Evolutionary conservation across 2,113 vertebrate species (phyloP).

Genomic region (Dicaeum eximium): DNA sequence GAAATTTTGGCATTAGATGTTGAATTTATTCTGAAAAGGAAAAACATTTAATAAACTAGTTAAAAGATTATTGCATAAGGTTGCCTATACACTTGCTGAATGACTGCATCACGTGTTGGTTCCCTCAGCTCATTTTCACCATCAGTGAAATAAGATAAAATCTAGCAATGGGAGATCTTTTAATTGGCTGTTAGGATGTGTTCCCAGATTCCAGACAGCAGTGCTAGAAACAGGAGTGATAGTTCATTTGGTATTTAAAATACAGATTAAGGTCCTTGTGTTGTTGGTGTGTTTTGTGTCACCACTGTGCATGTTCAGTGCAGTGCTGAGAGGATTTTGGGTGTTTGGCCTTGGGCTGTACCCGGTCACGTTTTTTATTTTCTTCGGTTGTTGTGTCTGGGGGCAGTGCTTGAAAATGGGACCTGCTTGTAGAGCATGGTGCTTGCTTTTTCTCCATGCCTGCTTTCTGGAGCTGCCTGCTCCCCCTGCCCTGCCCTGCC

Average conservation of each 20-base stretch:
- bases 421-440: neutral
- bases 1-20: slow-evolving; percentile 17
- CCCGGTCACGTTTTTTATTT: neutral
- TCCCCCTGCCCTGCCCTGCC: fast-evolving
- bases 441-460: neutral
- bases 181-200: neutral
- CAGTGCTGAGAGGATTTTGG: neutral
- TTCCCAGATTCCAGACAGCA: neutral
- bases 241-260: neutral
- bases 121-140: neutral
- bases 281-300: neutral
- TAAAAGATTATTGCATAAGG: slow-evolving; percentile 1
- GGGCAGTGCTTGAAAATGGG: neutral
- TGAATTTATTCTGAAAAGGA: slow-evolving; percentile 23
- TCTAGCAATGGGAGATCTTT: neutral
- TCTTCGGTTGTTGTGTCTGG: neutral
- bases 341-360: neutral
- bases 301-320: neutral
- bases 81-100: neutral
- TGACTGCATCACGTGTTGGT: neutral
- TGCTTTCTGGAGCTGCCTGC: neutral
- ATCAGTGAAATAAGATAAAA: neutral
- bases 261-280: neutral
- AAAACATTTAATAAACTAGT: slow-evolving; percentile 33
- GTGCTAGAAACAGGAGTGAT: neutral